Evolutionary conservation across 2,797 vertebrate species (phyloP).

Genomic region (Holocentrus rufus): DNA sequence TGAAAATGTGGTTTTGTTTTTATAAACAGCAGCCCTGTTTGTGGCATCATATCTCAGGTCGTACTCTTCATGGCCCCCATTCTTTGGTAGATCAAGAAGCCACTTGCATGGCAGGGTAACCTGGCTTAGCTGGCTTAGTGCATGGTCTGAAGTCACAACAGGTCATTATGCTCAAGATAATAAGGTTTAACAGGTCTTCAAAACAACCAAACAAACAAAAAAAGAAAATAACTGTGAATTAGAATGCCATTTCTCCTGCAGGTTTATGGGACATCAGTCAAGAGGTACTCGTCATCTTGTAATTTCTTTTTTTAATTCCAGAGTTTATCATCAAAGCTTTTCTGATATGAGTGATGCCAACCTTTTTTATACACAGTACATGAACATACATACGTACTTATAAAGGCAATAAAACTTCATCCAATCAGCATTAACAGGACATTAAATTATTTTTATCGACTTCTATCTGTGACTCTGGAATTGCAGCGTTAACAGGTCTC

Average conservation of each 20-base stretch:
- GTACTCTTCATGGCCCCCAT: constrained; percentile 41
- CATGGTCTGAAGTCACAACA: constrained; percentile 56
- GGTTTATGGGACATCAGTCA: constrained; percentile 5
- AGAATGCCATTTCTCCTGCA: constrained; percentile 15
- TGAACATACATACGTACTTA: too few relatives aligned
- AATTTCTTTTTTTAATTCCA: constrained; percentile 3
- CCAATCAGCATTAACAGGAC: too few relatives aligned
- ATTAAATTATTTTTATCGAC: too few relatives aligned
- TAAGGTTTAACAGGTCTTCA: too few relatives aligned
- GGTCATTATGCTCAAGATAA: constrained; percentile 19
- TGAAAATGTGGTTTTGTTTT: constrained; percentile 53
- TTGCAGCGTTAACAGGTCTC: too few relatives aligned
- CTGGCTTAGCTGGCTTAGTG: constrained; percentile 54
- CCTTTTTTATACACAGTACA: neutral
- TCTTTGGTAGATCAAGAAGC: constrained; percentile 53
- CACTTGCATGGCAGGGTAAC: constrained; percentile 72
- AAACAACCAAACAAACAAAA: neutral
- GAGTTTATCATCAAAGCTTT: neutral
- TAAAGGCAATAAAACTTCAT: too few relatives aligned
- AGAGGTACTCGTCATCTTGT: neutral
- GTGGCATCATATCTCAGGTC: constrained; percentile 45
- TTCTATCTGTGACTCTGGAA: too few relatives aligned
- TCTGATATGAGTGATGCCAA: neutral
- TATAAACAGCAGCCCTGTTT: constrained; percentile 33
- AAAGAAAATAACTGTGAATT: neutral